These are phyloP conservation scores for Tenthredo livida DNA, from an alignment of 2,888 invertebrate genomes.

Conservation along the genomic window DNA sequence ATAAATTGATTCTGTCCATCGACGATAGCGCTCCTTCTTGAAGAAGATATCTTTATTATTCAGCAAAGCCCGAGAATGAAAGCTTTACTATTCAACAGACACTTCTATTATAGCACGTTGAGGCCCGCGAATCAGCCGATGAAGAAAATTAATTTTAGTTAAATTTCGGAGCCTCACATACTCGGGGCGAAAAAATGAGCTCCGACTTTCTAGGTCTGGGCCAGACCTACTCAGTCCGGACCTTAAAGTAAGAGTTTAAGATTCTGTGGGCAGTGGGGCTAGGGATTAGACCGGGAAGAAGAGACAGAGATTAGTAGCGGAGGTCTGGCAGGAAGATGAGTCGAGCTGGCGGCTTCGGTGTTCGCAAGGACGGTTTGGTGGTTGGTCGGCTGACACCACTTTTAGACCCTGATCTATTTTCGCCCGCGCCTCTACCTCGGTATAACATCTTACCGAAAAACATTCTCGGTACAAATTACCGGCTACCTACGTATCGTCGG, in stretches of 20 bases:
- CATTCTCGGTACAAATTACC: slow-evolving; percentile 57
- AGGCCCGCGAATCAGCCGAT: slow-evolving; percentile 30
- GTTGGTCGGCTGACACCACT: slow-evolving; percentile 67
- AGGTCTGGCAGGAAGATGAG: slow-evolving; percentile 50
- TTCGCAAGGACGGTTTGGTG: slow-evolving; percentile 69
- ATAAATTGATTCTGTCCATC: neutral
- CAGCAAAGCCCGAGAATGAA: neutral
- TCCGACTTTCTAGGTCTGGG: slow-evolving; percentile 45
- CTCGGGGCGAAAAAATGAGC: neutral
- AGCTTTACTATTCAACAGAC: neutral
- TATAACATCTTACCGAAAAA: slow-evolving; percentile 67
- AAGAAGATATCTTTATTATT: neutral
- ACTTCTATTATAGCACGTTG: slow-evolving; percentile 27
- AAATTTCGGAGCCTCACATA: slow-evolving; percentile 6
- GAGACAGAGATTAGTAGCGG: slow-evolving; percentile 38
- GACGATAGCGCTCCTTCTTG: neutral
- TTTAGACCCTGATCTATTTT: slow-evolving; percentile 77
- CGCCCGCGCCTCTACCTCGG: slow-evolving; percentile 71
- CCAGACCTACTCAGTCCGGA: slow-evolving; percentile 26
- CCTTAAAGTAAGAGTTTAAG: slow-evolving; percentile 13
- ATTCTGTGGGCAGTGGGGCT: neutral
- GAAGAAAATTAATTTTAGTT: slow-evolving; percentile 37
- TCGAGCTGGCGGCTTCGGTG: slow-evolving; percentile 43
- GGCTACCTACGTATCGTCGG: slow-evolving; percentile 2
- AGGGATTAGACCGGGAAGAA: slow-evolving; percentile 1